phyloP scores from a whole-genome alignment of 2,113 vertebrate species.

The Paramisgurnus dabryanus region DNA sequence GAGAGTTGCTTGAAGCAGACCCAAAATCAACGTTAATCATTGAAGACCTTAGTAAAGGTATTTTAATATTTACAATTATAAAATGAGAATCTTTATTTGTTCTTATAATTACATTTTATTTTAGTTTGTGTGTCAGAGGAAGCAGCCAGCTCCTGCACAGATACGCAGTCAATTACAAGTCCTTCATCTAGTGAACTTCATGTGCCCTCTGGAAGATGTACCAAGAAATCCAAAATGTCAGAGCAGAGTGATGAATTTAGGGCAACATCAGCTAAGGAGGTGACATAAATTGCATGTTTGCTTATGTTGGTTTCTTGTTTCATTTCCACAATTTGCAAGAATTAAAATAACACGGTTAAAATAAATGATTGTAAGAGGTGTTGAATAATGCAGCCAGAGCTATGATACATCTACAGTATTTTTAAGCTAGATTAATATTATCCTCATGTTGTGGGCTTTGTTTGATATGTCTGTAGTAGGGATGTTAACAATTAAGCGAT shows the following conservation, averaged over 20 bases:
- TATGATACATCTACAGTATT: too few relatives aligned
- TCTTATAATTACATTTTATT: background rate
- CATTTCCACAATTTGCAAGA: too few relatives aligned
- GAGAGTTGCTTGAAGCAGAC: constrained; percentile 2
- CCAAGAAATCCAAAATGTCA: background rate
- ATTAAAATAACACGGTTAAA: too few relatives aligned
- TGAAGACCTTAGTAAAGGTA: background rate
- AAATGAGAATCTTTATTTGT: background rate
- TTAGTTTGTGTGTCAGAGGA: background rate
- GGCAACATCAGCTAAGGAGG: background rate
- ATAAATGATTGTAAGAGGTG: too few relatives aligned
- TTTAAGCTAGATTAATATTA: too few relatives aligned
- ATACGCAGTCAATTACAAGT: background rate
- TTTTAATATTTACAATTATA: background rate
- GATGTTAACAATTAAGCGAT: too few relatives aligned
- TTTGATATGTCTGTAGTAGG: too few relatives aligned
- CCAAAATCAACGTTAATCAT: background rate
- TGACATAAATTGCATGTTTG: background rate
- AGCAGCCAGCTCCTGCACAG: background rate
- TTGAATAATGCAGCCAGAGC: too few relatives aligned
- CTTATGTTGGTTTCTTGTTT: too few relatives aligned
- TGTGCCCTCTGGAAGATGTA: background rate
- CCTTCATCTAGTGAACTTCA: constrained; percentile 1
- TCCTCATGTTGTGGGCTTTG: too few relatives aligned
- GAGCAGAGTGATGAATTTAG: background rate